phyloP scores from a whole-genome alignment of 30 jellyfish, hydroid and myxozoan genomes.

The Aurelia aurita region DNA sequence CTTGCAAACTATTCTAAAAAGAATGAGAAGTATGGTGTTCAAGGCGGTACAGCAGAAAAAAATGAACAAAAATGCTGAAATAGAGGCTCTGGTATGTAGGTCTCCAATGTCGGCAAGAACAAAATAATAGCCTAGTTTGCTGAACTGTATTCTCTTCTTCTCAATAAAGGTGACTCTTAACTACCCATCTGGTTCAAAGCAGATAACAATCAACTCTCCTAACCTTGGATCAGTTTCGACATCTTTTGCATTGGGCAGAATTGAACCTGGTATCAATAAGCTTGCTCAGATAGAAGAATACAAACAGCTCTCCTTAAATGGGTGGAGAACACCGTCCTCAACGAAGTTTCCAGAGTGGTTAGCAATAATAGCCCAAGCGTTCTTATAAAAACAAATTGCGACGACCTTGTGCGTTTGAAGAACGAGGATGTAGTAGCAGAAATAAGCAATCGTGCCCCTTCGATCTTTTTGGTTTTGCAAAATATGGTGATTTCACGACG shows the following conservation, averaged over 20 bases:
- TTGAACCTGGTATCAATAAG: background rate
- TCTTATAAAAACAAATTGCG: background rate
- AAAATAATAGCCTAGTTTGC: too few species aligned
- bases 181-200: slow-evolving; percentile 5
- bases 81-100: too few species aligned
- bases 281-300: background rate
- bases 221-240: background rate
- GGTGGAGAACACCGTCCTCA: background rate
- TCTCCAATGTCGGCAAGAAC: too few species aligned
- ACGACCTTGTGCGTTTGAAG: background rate
- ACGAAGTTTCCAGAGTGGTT: background rate
- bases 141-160: too few species aligned
- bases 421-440: background rate
- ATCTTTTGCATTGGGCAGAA: background rate
- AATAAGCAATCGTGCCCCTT: background rate
- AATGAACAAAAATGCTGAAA: too few species aligned
- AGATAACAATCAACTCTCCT: slow-evolving; percentile 4
- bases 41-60: too few species aligned
- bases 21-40: too few species aligned
- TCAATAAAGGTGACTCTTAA: background rate
- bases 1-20: too few species aligned
- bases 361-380: background rate
- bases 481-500: background rate
- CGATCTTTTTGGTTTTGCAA: background rate
- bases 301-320: background rate